Base-by-base conservation (phyloP, 2,888 invertebrate species). In the Linnaemya tessellans region DNA sequence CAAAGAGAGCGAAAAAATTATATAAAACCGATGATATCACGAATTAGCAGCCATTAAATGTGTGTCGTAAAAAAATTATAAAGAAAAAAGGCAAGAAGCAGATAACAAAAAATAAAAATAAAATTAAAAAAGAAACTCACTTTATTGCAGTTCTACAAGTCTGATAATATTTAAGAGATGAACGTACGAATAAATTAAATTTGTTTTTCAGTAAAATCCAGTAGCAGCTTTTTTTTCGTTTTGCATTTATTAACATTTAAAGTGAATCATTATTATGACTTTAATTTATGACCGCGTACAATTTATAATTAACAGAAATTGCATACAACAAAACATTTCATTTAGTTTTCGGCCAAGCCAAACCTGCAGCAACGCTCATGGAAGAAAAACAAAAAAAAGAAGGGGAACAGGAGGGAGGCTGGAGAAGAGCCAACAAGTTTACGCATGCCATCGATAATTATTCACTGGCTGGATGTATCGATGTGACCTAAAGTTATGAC, bases 371-470 rank as follows among this genome's bases (percentile, higher is more conserved):
- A 51, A 18, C 7, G 22, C 22, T 56, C 7, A 41, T 41, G 8
- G 41, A 30, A 30, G 5, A 30, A 30, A 30, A 30, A 30, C 2
- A 5, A 30, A 30, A 5, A 30, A 30, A 30, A 30, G 30, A 30
- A 30, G 5, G 5, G 2, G 5, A 30, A 3, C n/a, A 7, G 8
- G 30, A n/a, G 30, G 30, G 9, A n/a, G 58, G 25, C 13, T n/a
- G 58, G 8, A 38, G 38, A 35, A 1, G 60, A 35, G 10, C 15
- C 35, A 30, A 1, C 35, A 62, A 41, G 43, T 43, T 43, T 41
- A 43, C 43, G 22, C 64, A 41, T 43, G 49, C 56, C 81, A 80
- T 54, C 80, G 84, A 80, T 80, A 87, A 84, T 86, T 86, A 85
- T 54, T 70, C 64, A 60, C 84, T 77, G 49, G 73, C 68, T 60